phyloP scores from a whole-genome alignment of 2,797 vertebrate species.

The Microctenopoma lineatum region DNA sequence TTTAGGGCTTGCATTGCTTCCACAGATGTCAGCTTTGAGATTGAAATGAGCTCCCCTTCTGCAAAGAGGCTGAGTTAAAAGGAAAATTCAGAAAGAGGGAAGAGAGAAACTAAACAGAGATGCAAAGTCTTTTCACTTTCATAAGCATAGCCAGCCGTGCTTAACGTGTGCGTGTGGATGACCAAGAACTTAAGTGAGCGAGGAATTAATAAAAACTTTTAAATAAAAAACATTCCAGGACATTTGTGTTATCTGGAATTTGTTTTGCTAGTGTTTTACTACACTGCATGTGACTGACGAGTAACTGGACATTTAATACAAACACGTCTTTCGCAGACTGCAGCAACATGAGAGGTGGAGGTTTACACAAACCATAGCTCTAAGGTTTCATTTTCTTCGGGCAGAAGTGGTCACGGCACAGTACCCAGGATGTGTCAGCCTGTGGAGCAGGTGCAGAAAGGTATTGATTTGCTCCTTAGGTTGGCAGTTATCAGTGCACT shows the following conservation, averaged over 20 bases:
- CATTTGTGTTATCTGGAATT: slow-evolving; percentile 1
- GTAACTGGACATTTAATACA: slow-evolving; percentile 10
- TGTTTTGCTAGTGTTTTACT: background rate
- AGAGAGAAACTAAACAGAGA: slow-evolving; percentile 69
- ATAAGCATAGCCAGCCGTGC: slow-evolving; percentile 46
- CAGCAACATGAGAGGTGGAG: background rate
- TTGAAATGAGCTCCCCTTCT: slow-evolving; percentile 83
- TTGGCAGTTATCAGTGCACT: background rate
- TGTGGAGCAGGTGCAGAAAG: background rate
- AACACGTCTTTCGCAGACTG: slow-evolving; percentile 8
- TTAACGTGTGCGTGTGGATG: slow-evolving; percentile 47
- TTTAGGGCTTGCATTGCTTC: slow-evolving; percentile 76
- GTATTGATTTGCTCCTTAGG: background rate
- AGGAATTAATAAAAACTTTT: slow-evolving; percentile 6
- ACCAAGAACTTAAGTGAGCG: slow-evolving; percentile 28
- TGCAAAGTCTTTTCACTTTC: slow-evolving; percentile 66
- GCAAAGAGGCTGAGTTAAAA: slow-evolving; percentile 79
- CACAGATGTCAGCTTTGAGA: slow-evolving; percentile 87
- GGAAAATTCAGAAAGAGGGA: slow-evolving; percentile 69
- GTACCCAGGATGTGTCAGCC: background rate
- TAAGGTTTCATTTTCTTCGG: background rate
- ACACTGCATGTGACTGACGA: background rate
- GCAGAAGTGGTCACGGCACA: background rate
- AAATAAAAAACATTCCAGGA: background rate
- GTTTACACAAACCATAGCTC: background rate